Base-by-base conservation (phyloP, 2,888 invertebrate genomes). In the Caenorhabditis zanzibari region DNA sequence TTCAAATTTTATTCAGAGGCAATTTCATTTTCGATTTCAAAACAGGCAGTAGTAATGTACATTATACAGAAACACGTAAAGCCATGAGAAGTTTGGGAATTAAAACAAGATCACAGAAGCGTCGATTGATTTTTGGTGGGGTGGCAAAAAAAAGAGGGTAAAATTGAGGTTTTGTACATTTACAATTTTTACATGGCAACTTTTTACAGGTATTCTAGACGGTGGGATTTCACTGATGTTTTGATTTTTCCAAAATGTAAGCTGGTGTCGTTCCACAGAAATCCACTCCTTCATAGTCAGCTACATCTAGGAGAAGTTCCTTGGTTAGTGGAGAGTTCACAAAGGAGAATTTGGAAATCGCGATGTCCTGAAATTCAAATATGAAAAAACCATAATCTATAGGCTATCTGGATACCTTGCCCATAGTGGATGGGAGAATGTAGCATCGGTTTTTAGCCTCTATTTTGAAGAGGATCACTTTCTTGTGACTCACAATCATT, bases 391-490 rank as follows among this genome's bases (percentile, higher is more conserved):
- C 9, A 10, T 2, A 7, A 49, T 10, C 22, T 14, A 19, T 59
- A 22, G 38, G n/a, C n/a, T n/a, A n/a, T n/a, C n/a, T 2, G 16
- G 12, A 19, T 49, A 74, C 79, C 54, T 74, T 69, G 0, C 58
- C 19, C 16, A 38, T 26, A 10, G 49, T 49, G 0, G 81, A 28
- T 22, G 86, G 77, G 1, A 86, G 47, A 41, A 86, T 81, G 66
- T 84, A 86, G 49, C 86, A 86, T 24, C 84, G 80, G 49, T 77
- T 82, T 22, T 80, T 72, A 1, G 58, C 52, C 22, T 80, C 73
- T 1, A 84, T 44, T 81, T 82, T 84, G 66, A 86, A 56, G 6
- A 86, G 22, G 16, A 86, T 74, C n/a, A 86, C 82, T 59, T 77
- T 76, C 54, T 82, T 82, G 32, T 73, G 76, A 2, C 73, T 19